Conservation (phyloP, 2,888 invertebrate species). For the Incurvaria masculella region DNA sequence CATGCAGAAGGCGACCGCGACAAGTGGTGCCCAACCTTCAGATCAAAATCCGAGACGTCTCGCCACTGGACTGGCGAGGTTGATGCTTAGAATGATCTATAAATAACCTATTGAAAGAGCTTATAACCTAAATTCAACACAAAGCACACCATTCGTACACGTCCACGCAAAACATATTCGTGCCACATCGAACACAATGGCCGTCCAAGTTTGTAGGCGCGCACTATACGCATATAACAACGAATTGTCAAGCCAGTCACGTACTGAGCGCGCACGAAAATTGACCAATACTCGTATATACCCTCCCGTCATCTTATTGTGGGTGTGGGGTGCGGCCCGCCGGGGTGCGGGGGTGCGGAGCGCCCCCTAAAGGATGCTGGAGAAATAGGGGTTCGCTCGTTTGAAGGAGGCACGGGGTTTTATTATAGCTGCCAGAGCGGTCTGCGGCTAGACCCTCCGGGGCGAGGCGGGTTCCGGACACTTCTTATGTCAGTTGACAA, state of each 20-base stretch:
- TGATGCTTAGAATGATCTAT: too few relatives aligned
- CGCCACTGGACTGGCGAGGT: too few relatives aligned
- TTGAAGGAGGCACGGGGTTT: slow-evolving; percentile 25
- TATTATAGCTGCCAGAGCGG: slow-evolving; percentile 38
- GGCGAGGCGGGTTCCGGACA: slow-evolving; percentile 22
- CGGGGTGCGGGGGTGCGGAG: slow-evolving; percentile 10
- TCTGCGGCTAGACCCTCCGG: slow-evolving; percentile 29
- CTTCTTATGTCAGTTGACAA: slow-evolving; percentile 40
- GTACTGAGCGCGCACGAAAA: slow-evolving; percentile 35
- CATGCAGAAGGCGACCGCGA: too few relatives aligned
- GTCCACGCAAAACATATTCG: too few relatives aligned
- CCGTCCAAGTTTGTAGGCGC: too few relatives aligned
- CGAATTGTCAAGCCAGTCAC: slow-evolving; percentile 45
- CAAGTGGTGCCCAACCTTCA: too few relatives aligned
- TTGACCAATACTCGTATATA: slow-evolving; percentile 51
- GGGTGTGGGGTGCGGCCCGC: slow-evolving; percentile 23
- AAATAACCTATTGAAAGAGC: too few relatives aligned
- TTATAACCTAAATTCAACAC: too few relatives aligned
- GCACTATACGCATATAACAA: too few relatives aligned
- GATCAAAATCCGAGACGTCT: too few relatives aligned
- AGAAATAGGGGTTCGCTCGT: slow-evolving; percentile 16
- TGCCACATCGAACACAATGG: too few relatives aligned
- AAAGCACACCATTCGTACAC: too few relatives aligned
- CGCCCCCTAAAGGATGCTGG: slow-evolving; percentile 15
- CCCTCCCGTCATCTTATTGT: slow-evolving; percentile 42